A percentile compares a stretch with the other conserved stretches of the same genome.
Conservation (phyloP, 2,888 invertebrate species). For the Cephus pygmeus region DNA sequence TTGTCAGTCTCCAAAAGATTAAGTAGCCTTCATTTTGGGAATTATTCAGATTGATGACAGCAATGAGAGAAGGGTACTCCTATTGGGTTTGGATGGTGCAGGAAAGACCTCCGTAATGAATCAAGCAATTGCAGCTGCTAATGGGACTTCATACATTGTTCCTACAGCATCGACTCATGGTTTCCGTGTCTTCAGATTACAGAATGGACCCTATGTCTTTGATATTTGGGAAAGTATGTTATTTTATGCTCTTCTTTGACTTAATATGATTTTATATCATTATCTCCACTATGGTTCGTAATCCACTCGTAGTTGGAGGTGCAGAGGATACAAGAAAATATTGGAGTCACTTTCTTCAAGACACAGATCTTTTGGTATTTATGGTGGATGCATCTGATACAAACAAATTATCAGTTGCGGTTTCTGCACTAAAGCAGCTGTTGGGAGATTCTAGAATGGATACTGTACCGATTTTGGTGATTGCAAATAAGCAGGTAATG, state of each 20-base stretch:
- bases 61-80: slow-evolving; percentile 59
- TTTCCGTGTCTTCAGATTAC: slow-evolving; percentile 57
- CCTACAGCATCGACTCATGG: slow-evolving; percentile 56
- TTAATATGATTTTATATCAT: background rate
- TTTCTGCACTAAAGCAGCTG: slow-evolving; percentile 58
- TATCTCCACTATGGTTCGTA: background rate
- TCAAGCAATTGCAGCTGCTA: slow-evolving; percentile 52
- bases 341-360: slow-evolving; percentile 63
- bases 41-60: slow-evolving; percentile 58
- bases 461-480: slow-evolving; percentile 60
- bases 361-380: slow-evolving; percentile 64
- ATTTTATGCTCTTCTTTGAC: background rate
- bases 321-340: slow-evolving; percentile 55
- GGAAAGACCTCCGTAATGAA: slow-evolving; percentile 64
- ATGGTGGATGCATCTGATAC: slow-evolving; percentile 63
- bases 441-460: slow-evolving; percentile 62
- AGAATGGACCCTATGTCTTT: slow-evolving; percentile 49
- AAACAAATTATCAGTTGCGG: slow-evolving; percentile 54
- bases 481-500: slow-evolving; percentile 63
- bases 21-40: slow-evolving; percentile 11
- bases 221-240: slow-evolving; percentile 63
- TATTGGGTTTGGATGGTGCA: slow-evolving; percentile 61
- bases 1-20: background rate
- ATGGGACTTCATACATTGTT: slow-evolving; percentile 41
- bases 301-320: slow-evolving; percentile 56